Evolutionary conservation across 2,797 vertebrate genomes (phyloP).

Genomic region (Prionace glauca): DNA sequence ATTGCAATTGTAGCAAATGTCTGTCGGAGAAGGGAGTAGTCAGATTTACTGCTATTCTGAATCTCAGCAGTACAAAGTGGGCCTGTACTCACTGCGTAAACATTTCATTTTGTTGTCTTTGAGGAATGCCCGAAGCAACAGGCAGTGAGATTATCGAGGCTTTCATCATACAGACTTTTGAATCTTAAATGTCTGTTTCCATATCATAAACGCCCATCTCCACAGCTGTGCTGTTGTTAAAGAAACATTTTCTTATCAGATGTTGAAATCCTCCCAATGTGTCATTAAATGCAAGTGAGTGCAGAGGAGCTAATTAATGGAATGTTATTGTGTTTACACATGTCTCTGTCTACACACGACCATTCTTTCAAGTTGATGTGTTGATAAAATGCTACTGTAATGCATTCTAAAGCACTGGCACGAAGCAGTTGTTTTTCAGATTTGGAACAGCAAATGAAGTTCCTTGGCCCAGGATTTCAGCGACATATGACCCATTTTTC

Average conservation of each 20-base stretch:
- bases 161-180: conserved; percentile 21
- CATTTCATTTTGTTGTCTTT: conserved; percentile 34
- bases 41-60: not conserved
- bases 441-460: not conserved
- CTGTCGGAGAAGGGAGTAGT: not conserved
- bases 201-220: conserved; percentile 34
- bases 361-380: not conserved
- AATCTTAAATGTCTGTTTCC: conserved; percentile 29
- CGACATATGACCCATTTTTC: not conserved
- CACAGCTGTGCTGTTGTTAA: conserved; percentile 27
- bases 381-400: not conserved
- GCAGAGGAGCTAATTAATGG: conserved; percentile 29
- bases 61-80: conserved; percentile 17
- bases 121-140: conserved; percentile 21
- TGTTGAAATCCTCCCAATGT: conserved; percentile 18
- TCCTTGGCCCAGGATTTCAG: not conserved
- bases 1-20: not conserved
- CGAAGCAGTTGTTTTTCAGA: not conserved
- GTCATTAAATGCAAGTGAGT: not conserved
- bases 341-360: not conserved
- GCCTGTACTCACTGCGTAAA: conserved; percentile 21
- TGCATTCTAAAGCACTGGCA: not conserved
- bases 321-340: conserved; percentile 17
- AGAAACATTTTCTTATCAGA: conserved; percentile 17
- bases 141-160: conserved; percentile 21